Conservation (phyloP, 2,113 vertebrate species). For the Apeltes quadracus region DNA sequence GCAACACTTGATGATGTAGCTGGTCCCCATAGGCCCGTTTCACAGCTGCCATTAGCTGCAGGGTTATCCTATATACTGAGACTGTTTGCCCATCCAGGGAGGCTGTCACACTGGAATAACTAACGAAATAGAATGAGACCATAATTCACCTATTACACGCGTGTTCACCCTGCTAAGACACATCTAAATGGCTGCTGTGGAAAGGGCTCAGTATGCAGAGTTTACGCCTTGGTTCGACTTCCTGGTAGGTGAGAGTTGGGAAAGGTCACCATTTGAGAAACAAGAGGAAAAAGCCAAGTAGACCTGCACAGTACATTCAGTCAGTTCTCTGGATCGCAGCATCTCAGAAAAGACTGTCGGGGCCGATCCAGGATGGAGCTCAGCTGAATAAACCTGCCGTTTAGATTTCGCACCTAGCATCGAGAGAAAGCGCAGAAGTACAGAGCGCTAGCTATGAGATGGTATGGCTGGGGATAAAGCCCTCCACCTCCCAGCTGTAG, state of each 20-base stretch:
- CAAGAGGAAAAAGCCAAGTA: not conserved
- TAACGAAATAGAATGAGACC: not conserved
- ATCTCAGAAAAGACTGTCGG: constrained; percentile 22
- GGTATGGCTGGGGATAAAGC: constrained; percentile 18
- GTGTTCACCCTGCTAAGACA: not conserved
- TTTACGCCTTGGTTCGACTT: constrained; percentile 18
- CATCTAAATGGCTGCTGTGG: not conserved
- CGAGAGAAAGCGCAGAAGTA: constrained; percentile 30
- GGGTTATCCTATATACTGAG: not conserved
- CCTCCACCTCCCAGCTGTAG: constrained; percentile 17
- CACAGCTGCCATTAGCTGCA: not conserved
- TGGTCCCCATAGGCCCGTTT: constrained; percentile 31
- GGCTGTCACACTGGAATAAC: not conserved
- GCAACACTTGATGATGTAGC: constrained; percentile 32
- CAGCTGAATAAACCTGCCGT: constrained; percentile 55
- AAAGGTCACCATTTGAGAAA: constrained; percentile 16
- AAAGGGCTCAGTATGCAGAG: not conserved
- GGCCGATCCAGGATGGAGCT: constrained; percentile 23
- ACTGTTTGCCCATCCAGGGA: not conserved
- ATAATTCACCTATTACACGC: not conserved
- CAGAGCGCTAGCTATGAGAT: constrained; percentile 21
- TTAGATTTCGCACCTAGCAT: constrained; percentile 46
- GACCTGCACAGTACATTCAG: constrained; percentile 23
- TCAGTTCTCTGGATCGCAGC: constrained; percentile 24
- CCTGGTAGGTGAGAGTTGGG: not conserved